Evolutionary conservation across 2,888 invertebrate genomes (phyloP).

Genomic region (Dasysyrphus tricinctus): DNA sequence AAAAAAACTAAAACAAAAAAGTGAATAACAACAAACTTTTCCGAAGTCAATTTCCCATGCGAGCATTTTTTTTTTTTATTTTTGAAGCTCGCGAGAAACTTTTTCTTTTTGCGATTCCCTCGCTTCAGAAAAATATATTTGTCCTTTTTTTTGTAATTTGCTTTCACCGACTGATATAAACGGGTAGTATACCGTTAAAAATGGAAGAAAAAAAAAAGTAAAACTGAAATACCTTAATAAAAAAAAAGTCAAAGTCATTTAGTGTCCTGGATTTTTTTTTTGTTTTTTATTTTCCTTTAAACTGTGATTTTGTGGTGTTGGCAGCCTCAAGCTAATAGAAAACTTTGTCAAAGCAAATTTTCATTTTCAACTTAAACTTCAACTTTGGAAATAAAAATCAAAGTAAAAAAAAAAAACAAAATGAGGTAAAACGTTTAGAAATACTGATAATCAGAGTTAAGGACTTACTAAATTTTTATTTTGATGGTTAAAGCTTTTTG

Average conservation of each 20-base stretch:
- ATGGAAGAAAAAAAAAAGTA: background rate
- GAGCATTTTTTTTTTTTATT: constrained; percentile 19
- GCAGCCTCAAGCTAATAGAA: constrained; percentile 39
- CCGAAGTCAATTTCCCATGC: constrained; percentile 44
- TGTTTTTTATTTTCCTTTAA: constrained; percentile 1
- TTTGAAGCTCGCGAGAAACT: constrained; percentile 26
- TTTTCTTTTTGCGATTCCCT: constrained; percentile 2
- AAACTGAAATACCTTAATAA: background rate
- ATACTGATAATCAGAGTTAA: background rate
- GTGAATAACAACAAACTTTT: constrained; percentile 22
- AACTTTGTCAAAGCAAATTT: constrained; percentile 48
- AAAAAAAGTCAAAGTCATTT: constrained; percentile 9
- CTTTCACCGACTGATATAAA: constrained; percentile 9
- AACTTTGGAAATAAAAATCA: constrained; percentile 8
- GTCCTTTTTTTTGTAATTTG: constrained; percentile 8
- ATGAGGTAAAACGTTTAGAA: constrained; percentile 2
- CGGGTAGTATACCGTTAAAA: constrained; percentile 11
- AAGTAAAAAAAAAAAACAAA: background rate
- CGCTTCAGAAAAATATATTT: background rate
- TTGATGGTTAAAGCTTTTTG: background rate
- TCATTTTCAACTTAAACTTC: constrained; percentile 25
- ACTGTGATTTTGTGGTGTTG: constrained; percentile 24
- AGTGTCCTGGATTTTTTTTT: background rate
- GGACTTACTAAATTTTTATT: background rate
- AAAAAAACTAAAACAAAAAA: constrained; percentile 23